Percentiles rank a stretch among this genome's conserved stretches.
phyloP scores from a whole-genome alignment of 2,888 invertebrate genomes.

The Ptilodon capucinus region DNA sequence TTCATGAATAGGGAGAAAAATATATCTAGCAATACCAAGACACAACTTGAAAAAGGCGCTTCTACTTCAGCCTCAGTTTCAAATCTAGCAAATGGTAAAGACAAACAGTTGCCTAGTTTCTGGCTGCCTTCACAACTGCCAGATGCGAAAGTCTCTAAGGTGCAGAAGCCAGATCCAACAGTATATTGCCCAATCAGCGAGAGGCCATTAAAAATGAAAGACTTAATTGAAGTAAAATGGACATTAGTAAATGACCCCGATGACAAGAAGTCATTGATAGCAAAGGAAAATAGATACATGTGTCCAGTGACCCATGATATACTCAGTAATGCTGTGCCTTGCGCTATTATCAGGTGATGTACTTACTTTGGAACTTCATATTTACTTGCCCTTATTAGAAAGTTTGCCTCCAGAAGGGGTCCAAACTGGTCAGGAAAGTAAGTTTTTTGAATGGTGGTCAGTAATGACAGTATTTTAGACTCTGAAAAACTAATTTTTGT shows the following conservation, averaged over 20 bases:
- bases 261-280: constrained; percentile 92
- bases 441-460: no score
- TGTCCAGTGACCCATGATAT: constrained; percentile 99
- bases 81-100: constrained; percentile 89
- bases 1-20: constrained; percentile 93
- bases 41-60: constrained; percentile 28
- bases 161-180: constrained; percentile 68
- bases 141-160: constrained; percentile 86
- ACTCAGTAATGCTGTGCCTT: constrained; percentile 96
- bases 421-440: no score
- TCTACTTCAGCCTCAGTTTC: constrained; percentile 84
- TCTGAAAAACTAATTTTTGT: no score
- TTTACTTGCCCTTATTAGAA: no score
- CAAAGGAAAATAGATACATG: constrained; percentile 96
- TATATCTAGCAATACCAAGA: constrained; percentile 79
- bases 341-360: constrained; percentile 90
- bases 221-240: constrained; percentile 96
- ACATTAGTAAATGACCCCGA: constrained; percentile 94
- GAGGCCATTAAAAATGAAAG: constrained; percentile 93
- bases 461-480: no score
- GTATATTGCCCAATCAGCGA: constrained; percentile 78
- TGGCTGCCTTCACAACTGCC: constrained; percentile 98
- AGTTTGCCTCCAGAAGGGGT: no score
- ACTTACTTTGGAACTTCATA: no score
- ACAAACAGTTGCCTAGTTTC: constrained; percentile 95